Conservation (phyloP, 2,888 invertebrate species). For the Rotaria socialis region DNA sequence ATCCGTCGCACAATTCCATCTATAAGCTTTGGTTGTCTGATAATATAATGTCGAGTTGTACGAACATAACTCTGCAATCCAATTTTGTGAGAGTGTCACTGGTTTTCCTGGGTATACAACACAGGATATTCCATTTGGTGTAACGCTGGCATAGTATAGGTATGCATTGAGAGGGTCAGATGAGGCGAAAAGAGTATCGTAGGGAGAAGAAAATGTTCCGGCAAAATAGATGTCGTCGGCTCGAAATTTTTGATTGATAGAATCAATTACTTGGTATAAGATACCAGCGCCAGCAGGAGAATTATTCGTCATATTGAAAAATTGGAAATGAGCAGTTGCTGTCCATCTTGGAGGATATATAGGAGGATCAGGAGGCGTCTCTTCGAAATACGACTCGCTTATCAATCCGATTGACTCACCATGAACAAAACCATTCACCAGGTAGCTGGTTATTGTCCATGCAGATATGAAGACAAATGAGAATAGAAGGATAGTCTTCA, state of each 20-base stretch:
- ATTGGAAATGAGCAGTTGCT: slow-evolving; percentile 29
- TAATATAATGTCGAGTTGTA: slow-evolving; percentile 11
- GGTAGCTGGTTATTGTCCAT: neutral
- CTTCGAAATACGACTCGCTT: too few species aligned
- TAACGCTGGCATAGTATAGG: neutral
- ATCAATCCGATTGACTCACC: too few species aligned
- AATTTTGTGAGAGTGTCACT: neutral
- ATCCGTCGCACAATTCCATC: slow-evolving; percentile 11
- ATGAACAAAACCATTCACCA: neutral
- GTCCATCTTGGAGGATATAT: neutral
- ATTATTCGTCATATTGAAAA: neutral
- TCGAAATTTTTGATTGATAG: neutral
- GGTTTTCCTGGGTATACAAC: neutral
- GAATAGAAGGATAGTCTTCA: neutral
- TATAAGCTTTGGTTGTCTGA: neutral
- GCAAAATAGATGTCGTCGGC: slow-evolving; percentile 7
- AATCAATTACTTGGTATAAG: slow-evolving; percentile 15
- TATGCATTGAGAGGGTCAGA: neutral
- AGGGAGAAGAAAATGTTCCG: neutral
- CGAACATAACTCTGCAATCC: neutral
- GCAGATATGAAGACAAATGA: neutral
- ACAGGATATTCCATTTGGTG: neutral
- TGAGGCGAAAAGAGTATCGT: neutral
- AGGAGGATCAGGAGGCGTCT: neutral
- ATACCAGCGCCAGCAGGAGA: neutral